Percentiles rank a stretch among this genome's conserved stretches.
phyloP scores from a whole-genome alignment of 2,113 vertebrate genomes.

The Spea bombifrons region DNA sequence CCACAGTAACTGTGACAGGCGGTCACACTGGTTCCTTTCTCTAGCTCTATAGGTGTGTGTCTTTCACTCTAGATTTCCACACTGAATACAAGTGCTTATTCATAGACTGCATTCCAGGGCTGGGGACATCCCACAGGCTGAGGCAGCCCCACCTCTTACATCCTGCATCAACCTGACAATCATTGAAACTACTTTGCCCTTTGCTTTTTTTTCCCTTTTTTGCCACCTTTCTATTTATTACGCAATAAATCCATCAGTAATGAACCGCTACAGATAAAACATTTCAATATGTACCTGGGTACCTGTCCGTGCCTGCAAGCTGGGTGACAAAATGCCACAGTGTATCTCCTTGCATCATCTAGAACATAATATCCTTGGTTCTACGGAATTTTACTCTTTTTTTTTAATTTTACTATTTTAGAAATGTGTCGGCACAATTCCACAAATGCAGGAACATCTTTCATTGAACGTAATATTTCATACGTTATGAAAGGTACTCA shows the following conservation, averaged over 20 bases:
- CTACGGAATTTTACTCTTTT: no score
- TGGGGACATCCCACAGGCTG: constrained; percentile 40
- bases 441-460: no score
- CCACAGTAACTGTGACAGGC: constrained; percentile 1
- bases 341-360: no score
- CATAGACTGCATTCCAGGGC: constrained; percentile 37
- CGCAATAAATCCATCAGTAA: no score
- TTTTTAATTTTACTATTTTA: no score
- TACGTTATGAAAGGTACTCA: not conserved
- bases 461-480: not conserved
- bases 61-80: constrained; percentile 18
- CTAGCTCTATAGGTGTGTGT: not conserved
- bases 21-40: constrained; percentile 26
- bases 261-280: no score
- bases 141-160: constrained; percentile 31
- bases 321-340: no score
- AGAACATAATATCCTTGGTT: no score
- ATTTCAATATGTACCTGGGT: no score
- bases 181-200: constrained; percentile 23
- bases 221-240: not conserved
- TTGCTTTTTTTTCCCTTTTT: not conserved
- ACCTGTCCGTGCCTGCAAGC: no score
- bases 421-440: no score
- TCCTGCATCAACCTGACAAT: constrained; percentile 45
- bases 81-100: constrained; percentile 43